Conservation (phyloP, 2,797 vertebrate genomes). For the Pogonophryne albipinna region DNA sequence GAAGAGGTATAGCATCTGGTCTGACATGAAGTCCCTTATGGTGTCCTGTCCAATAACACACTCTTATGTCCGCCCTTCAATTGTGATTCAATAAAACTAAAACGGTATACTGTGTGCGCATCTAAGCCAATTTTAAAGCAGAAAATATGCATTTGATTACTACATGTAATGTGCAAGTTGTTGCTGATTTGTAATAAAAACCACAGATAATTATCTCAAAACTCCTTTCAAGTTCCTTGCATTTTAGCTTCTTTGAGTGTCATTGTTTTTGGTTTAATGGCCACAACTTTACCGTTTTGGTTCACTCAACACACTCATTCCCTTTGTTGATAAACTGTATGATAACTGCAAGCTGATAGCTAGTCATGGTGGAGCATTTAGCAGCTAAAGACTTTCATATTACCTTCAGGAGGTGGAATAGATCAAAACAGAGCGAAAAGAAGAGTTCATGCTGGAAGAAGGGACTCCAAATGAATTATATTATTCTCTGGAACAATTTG, state of each 20-base stretch:
- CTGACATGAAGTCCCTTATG: constrained; percentile 21
- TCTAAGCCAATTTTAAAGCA: constrained; percentile 1
- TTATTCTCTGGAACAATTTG: background rate
- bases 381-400: background rate
- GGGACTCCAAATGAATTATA: background rate
- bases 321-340: background rate
- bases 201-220: constrained; percentile 1
- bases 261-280: constrained; percentile 1
- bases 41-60: constrained; percentile 8
- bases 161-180: constrained; percentile 1
- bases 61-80: constrained; percentile 3
- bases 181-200: background rate
- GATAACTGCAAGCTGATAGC: background rate
- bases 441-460: background rate
- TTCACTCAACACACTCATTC: no score
- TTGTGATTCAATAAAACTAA: constrained; percentile 1
- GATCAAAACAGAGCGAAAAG: background rate
- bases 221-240: background rate
- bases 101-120: background rate
- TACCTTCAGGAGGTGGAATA: background rate
- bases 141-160: no score
- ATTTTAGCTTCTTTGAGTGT: background rate
- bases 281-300: no score
- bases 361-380: constrained; percentile 1
- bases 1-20: constrained; percentile 38